phyloP scores from a whole-genome alignment of 30 jellyfish, hydroid and myxozoan genomes.

The Turritopsis dohrnii region DNA sequence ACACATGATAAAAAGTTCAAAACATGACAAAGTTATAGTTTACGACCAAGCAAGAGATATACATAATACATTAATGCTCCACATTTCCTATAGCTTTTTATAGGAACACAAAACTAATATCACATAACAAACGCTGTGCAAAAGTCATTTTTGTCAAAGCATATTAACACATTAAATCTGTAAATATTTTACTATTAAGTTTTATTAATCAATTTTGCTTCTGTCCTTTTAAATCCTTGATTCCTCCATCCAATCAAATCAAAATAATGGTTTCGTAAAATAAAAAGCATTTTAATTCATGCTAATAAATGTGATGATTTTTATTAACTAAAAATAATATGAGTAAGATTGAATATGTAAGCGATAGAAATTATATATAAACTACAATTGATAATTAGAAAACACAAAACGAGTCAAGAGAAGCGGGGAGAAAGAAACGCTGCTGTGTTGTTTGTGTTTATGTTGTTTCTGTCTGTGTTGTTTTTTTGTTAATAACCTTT shows the following conservation, averaged over 20 bases:
- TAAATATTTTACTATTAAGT: neutral
- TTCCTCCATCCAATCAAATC: neutral
- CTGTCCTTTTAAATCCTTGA: neutral
- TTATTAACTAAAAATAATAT: neutral
- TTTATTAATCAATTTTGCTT: neutral
- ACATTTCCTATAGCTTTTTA: neutral
- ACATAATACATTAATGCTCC: neutral
- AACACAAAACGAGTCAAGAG: no score
- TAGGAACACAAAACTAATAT: neutral
- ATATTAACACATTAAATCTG: neutral
- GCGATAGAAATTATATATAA: no score
- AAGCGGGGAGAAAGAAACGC: no score
- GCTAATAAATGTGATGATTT: neutral
- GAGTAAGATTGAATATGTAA: neutral
- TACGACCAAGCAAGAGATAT: neutral
- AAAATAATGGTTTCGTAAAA: no score
- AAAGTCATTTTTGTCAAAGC: neutral
- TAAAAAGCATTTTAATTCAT: no score
- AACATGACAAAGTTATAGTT: neutral
- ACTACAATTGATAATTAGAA: no score
- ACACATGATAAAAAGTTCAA: neutral
- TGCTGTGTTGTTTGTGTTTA: no score
- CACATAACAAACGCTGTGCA: neutral
- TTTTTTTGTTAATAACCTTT: no score
- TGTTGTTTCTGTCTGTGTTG: no score